A percentile compares a stretch with the other conserved stretches of the same genome.
phyloP scores from a whole-genome alignment of 2,797 vertebrate species.

The Lutjanus campechanus region DNA sequence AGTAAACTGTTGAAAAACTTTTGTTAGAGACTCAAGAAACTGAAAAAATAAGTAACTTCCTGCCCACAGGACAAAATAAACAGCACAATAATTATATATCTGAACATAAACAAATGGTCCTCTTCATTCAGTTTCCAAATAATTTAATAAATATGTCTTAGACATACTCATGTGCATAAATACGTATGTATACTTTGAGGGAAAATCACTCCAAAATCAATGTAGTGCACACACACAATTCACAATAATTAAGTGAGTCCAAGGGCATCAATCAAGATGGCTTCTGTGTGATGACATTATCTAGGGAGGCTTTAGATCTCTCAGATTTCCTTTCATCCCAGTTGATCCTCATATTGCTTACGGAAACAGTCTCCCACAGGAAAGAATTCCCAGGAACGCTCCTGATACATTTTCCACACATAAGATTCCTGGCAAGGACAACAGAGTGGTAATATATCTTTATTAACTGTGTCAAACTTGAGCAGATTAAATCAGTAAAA shows the following conservation, averaged over 20 bases:
- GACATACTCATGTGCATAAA: slow-evolving; percentile 12
- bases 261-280: slow-evolving; percentile 40
- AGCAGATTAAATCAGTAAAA: slow-evolving; percentile 26
- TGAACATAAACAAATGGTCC: slow-evolving; percentile 27
- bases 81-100: background rate
- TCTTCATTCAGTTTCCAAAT: slow-evolving; percentile 26
- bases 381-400: slow-evolving; percentile 89
- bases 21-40: slow-evolving; percentile 7
- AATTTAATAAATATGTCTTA: slow-evolving; percentile 28
- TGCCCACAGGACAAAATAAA: slow-evolving; percentile 24
- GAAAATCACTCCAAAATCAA: slow-evolving; percentile 36
- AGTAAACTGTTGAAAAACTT: slow-evolving; percentile 14
- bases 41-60: background rate
- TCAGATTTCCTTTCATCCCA: slow-evolving; percentile 75
- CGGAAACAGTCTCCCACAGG: slow-evolving; percentile 89
- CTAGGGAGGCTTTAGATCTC: slow-evolving; percentile 51
- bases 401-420: slow-evolving; percentile 90
- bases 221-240: slow-evolving; percentile 41
- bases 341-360: slow-evolving; percentile 88
- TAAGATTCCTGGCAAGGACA: slow-evolving; percentile 84
- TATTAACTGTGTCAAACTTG: slow-evolving; percentile 13
- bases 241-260: slow-evolving; percentile 43
- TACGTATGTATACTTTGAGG: background rate
- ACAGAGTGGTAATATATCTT: slow-evolving; percentile 46
- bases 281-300: slow-evolving; percentile 47